phyloP scores from a whole-genome alignment of 2,797 vertebrate genomes.

The Percopsis omiscomaycus region DNA sequence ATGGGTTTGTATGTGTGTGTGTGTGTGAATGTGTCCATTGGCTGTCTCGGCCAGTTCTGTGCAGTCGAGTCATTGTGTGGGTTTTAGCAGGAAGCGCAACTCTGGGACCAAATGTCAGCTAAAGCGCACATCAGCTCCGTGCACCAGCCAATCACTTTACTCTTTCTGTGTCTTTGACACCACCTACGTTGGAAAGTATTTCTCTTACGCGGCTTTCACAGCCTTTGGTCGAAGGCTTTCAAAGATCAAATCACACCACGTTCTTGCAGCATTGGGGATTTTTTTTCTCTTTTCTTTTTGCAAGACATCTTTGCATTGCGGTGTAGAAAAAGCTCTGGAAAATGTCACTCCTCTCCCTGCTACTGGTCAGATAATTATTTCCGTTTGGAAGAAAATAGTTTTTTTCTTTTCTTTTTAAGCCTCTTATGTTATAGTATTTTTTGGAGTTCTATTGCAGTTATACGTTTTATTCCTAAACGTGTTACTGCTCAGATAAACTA shows the following conservation, averaged over 20 bases:
- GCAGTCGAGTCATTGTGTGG: slow-evolving; percentile 74
- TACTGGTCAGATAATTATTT: slow-evolving; percentile 45
- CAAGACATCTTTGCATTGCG: slow-evolving; percentile 44
- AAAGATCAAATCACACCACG: slow-evolving; percentile 60
- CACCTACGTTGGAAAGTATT: slow-evolving; percentile 97
- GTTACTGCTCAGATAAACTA: background rate
- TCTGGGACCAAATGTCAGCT: slow-evolving; percentile 80
- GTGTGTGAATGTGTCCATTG: slow-evolving; percentile 53
- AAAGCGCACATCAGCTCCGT: slow-evolving; percentile 53
- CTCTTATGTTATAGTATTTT: background rate
- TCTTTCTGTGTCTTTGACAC: slow-evolving; percentile 64
- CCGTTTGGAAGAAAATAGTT: background rate
- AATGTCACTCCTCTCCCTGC: slow-evolving; percentile 41
- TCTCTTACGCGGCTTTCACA: slow-evolving; percentile 67
- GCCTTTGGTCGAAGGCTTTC: slow-evolving; percentile 54
- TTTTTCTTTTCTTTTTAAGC: background rate
- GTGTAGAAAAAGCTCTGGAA: slow-evolving; percentile 58
- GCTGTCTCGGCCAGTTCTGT: slow-evolving; percentile 39
- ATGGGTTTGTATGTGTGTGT: slow-evolving; percentile 8
- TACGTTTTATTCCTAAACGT: background rate
- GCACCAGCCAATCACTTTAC: slow-evolving; percentile 63
- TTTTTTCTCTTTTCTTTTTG: slow-evolving; percentile 41
- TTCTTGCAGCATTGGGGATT: slow-evolving; percentile 37
- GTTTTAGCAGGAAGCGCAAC: slow-evolving; percentile 87
- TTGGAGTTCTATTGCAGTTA: background rate